Percentiles rank a stretch among this genome's conserved stretches.
These are phyloP conservation scores for Monomorium pharaonis DNA, from an alignment of 1,140 invertebrate genomes.

Conservation along the genomic window DNA sequence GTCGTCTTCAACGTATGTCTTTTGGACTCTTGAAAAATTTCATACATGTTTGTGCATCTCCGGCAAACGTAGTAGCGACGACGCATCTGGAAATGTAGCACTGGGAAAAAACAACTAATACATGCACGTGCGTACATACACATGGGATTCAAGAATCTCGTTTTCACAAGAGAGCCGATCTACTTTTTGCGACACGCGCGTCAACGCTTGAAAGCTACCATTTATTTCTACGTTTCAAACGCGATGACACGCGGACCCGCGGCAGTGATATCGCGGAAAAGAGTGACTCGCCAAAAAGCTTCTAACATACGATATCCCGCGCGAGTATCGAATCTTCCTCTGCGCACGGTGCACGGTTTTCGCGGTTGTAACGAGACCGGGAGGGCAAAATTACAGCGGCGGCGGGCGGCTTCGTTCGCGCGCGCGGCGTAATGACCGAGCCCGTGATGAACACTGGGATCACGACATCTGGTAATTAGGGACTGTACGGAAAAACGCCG, in stretches of 20 bases:
- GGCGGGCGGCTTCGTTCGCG: neutral
- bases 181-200: neutral
- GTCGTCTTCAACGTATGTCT: neutral
- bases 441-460: slow-evolving; percentile 34
- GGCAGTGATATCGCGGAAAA: neutral
- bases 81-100: neutral
- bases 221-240: slow-evolving; percentile 34
- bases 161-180: slow-evolving; percentile 25
- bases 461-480: slow-evolving; percentile 50
- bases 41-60: neutral
- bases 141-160: slow-evolving; percentile 40
- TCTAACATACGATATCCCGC: neutral
- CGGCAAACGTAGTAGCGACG: neutral
- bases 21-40: neutral
- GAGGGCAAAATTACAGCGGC: slow-evolving; percentile 16
- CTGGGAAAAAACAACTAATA: slow-evolving; percentile 32
- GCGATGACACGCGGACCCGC: neutral
- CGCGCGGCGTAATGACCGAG: slow-evolving; percentile 24
- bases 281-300: slow-evolving; percentile 6
- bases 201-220: slow-evolving; percentile 11
- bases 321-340: neutral
- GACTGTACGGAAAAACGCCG: slow-evolving; percentile 35
- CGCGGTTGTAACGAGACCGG: neutral
- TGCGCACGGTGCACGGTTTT: neutral
- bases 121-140: neutral